Conservation (phyloP, 30 jellyfish, hydroid and myxozoan species). For the Hydractinia echinata region DNA sequence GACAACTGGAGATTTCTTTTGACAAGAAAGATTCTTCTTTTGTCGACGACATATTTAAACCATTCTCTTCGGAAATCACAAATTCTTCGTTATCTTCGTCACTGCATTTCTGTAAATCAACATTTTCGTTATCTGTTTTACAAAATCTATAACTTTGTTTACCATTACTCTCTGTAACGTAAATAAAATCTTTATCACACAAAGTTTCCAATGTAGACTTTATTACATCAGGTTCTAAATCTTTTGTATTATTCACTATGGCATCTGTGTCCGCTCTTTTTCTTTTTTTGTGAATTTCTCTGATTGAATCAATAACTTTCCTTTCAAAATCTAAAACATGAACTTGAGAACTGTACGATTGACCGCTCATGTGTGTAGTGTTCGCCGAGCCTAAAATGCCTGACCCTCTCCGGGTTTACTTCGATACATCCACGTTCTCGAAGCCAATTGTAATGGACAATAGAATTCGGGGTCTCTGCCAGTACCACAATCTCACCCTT, state of each 20-base stretch:
- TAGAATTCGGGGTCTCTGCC: too few relatives aligned
- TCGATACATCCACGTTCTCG: too few relatives aligned
- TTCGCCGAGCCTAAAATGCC: too few relatives aligned
- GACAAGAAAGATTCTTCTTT: not conserved
- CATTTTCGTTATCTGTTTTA: conserved; percentile 4
- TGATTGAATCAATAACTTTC: too few relatives aligned
- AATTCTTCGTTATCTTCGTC: not conserved
- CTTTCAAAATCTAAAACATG: too few relatives aligned
- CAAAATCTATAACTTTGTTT: conserved; percentile 5
- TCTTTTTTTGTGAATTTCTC: too few relatives aligned
- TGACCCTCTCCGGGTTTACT: too few relatives aligned
- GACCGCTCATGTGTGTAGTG: too few relatives aligned
- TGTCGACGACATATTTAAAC: not conserved
- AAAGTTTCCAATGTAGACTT: conserved; percentile 7
- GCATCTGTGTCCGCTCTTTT: too few relatives aligned
- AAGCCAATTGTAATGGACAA: too few relatives aligned
- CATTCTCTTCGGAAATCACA: not conserved
- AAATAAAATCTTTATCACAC: not conserved
- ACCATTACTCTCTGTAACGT: conserved; percentile 4
- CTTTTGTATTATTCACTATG: not conserved
- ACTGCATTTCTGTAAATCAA: not conserved
- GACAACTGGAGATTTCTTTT: conserved; percentile 9
- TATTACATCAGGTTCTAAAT: conserved; percentile 1
- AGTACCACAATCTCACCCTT: too few relatives aligned
- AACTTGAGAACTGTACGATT: too few relatives aligned